Evolutionary conservation across 2,113 vertebrate species (phyloP).

Genomic region (Peromyscus polionotus): DNA sequence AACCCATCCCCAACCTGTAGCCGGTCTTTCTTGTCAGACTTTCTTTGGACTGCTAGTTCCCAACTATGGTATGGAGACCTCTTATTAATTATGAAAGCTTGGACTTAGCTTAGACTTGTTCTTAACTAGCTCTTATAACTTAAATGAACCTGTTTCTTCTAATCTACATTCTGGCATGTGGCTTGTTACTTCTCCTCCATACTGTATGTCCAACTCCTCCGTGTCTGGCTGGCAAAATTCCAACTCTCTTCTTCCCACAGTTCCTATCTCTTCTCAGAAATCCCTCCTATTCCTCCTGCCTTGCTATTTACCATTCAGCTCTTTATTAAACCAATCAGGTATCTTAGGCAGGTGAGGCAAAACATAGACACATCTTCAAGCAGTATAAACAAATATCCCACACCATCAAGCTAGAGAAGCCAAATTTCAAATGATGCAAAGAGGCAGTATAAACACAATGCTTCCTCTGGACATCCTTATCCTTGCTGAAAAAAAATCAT

Average conservation of each 20-base stretch:
- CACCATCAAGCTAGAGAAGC: not conserved
- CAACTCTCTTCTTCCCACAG: not conserved
- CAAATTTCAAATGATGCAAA: conserved; percentile 64
- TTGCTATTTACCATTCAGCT: not conserved
- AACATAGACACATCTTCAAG: not conserved
- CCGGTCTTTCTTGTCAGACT: not conserved
- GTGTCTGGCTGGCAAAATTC: not conserved
- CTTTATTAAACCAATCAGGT: not conserved
- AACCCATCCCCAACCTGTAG: not conserved
- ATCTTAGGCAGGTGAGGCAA: not conserved
- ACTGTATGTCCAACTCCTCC: not conserved
- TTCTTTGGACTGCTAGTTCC: not conserved
- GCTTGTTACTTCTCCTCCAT: not conserved
- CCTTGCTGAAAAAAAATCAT: conserved; percentile 79
- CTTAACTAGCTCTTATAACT: not conserved
- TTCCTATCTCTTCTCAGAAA: not conserved
- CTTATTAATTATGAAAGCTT: not conserved
- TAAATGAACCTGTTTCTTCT: not conserved
- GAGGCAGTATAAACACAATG: conserved; percentile 75
- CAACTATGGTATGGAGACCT: not conserved
- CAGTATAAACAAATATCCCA: not conserved
- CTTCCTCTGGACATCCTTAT: conserved; percentile 72
- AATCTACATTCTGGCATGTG: not conserved
- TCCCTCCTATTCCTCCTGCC: not conserved
- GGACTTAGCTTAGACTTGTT: not conserved